Conservation (phyloP, 2,888 invertebrate genomes). For the Druceiella hillmani region DNA sequence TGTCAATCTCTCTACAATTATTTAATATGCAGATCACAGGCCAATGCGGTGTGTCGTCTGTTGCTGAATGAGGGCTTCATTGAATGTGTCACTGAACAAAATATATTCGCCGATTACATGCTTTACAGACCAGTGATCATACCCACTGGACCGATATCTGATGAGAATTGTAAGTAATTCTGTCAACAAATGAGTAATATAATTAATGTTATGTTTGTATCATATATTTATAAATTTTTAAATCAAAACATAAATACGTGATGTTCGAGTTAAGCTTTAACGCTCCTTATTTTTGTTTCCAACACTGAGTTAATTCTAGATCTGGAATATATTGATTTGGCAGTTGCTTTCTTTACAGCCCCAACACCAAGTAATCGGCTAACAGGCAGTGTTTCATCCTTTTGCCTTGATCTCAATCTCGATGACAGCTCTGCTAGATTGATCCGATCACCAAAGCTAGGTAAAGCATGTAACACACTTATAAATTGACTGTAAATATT, state of each 20-base stretch:
- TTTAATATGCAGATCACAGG: slow-evolving; percentile 56
- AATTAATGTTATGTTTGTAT: too few relatives aligned
- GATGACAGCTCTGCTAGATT: slow-evolving; percentile 42
- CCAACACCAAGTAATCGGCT: too few relatives aligned
- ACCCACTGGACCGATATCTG: slow-evolving; percentile 25
- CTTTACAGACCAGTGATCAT: slow-evolving; percentile 46
- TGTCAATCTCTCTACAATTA: slow-evolving; percentile 9
- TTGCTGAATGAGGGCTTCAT: slow-evolving; percentile 71
- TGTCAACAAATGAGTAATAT: too few relatives aligned
- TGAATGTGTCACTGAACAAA: slow-evolving; percentile 57
- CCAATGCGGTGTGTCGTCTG: slow-evolving; percentile 71
- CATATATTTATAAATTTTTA: too few relatives aligned
- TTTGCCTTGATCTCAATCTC: slow-evolving; percentile 44
- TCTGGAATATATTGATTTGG: not conserved
- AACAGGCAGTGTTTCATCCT: slow-evolving; percentile 54
- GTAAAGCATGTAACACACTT: slow-evolving; percentile 26
- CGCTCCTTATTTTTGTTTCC: not conserved
- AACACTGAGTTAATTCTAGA: not conserved
- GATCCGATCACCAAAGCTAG: slow-evolving; percentile 40
- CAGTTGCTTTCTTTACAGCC: too few relatives aligned
- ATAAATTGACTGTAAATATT: slow-evolving; percentile 4
- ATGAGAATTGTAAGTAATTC: slow-evolving; percentile 27
- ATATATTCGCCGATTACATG: slow-evolving; percentile 57
- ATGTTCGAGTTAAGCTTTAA: too few relatives aligned
- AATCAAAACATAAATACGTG: too few relatives aligned